Evolutionary conservation across 2,797 vertebrate species (phyloP), one percentile per base, ranked within the genome.

Genomic region (Poeciliopsis gracilis): DNA sequence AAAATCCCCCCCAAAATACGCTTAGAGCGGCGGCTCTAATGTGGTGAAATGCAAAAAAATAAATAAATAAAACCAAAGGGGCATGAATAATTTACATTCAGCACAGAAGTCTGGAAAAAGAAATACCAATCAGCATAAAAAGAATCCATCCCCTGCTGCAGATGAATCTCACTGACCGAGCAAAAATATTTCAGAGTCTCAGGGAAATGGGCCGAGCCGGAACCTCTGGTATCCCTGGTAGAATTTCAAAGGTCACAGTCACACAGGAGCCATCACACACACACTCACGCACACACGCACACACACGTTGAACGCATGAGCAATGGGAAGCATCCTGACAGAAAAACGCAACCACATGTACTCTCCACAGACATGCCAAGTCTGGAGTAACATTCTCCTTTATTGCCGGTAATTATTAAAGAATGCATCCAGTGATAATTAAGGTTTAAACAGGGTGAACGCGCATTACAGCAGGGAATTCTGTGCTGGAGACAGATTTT

Each of bases 241-340:
- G 77, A 87, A 83, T 43, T 1, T 15, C 74, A 92, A 91, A 92
- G 90, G 90, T 92, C 90, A 86, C 51, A 82, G 18, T 77, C 66
- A 36, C 79, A 87, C 78, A 84, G 63, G 79, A 47, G 28, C 84
- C 69, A 67, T 30, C 18, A 70, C 71, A 81, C 12, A 74, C 30
- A 61, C 84, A 69, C 76, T 82, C 70, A 76, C 25, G 72, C 33
- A 38, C 80, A 51, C 70, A 74, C 25, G 72, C 33, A 43, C 80
- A 55, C 36, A 5, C 36, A 33, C 55, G 10, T 15, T 81, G 51
- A 41, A 61, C 67, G 69, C 70, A 77, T 53, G 73, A 82, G 76
- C 51, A 66, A 74, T 78, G 59, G 70, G 45, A 67, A 47, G 63
- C 75, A 53, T 69, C 46, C 61, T 77, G 38, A 41, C n/a, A 11